Percentiles rank a stretch among this genome's conserved stretches.
Evolutionary conservation across 2,888 invertebrate species (phyloP).

Genomic region (Embidobia sp.): DNA sequence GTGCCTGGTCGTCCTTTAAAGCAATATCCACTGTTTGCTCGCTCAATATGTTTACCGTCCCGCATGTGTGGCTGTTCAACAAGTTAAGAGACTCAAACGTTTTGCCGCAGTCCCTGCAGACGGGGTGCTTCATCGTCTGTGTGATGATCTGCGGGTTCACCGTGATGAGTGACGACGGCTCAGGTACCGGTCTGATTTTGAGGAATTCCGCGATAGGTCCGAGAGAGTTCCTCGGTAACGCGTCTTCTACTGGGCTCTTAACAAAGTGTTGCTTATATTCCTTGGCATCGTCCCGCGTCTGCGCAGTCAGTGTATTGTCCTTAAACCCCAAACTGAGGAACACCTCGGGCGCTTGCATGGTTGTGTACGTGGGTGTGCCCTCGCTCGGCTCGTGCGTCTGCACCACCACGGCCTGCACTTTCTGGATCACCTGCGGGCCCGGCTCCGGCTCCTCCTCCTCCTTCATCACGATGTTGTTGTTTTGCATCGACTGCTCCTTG

Average conservation of each 20-base stretch:
- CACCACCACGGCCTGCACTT: slow-evolving; percentile 71
- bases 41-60: slow-evolving; percentile 67
- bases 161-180: slow-evolving; percentile 74
- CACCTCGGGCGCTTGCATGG: slow-evolving; percentile 78
- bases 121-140: slow-evolving; percentile 70
- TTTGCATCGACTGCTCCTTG: slow-evolving; percentile 75
- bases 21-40: slow-evolving; percentile 71
- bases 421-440: slow-evolving; percentile 74
- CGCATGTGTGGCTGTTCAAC: slow-evolving; percentile 75
- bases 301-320: slow-evolving; percentile 71
- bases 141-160: slow-evolving; percentile 78
- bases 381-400: slow-evolving; percentile 74
- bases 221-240: slow-evolving; percentile 76
- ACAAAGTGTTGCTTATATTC: slow-evolving; percentile 76
- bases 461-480: slow-evolving; percentile 76
- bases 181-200: slow-evolving; percentile 76
- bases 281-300: slow-evolving; percentile 76
- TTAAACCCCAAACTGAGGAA: slow-evolving; percentile 78
- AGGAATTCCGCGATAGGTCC: slow-evolving; percentile 80
- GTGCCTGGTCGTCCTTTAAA: slow-evolving; percentile 64
- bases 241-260: slow-evolving; percentile 74
- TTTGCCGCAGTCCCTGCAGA: slow-evolving; percentile 80
- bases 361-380: slow-evolving; percentile 75
- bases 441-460: slow-evolving; percentile 71
- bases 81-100: slow-evolving; percentile 74